Evolutionary conservation across 2,113 vertebrate genomes (phyloP).

Genomic region (Dasyurus viverrinus): DNA sequence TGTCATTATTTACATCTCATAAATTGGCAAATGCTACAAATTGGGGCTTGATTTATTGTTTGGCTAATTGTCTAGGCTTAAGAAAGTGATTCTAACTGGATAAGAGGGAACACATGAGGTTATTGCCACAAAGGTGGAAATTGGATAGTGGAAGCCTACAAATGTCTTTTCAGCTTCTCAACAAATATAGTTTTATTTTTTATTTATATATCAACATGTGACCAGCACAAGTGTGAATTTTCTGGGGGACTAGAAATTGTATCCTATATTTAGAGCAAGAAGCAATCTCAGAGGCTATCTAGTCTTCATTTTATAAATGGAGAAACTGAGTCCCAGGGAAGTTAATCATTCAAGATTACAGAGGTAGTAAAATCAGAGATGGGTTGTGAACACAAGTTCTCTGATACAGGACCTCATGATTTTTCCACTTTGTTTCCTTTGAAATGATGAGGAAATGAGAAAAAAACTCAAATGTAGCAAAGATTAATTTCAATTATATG

Average conservation of each 20-base stretch:
- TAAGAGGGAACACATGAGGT: neutral
- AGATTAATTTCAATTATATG: neutral
- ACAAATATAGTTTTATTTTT: conserved; percentile 25
- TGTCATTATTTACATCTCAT: neutral
- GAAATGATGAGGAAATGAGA: neutral
- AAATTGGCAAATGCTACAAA: neutral
- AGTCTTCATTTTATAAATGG: too few relatives aligned
- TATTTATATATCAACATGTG: conserved; percentile 3
- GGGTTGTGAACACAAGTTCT: too few relatives aligned
- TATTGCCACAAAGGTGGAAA: neutral
- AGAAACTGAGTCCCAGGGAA: too few relatives aligned
- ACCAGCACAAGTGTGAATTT: neutral
- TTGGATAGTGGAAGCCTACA: neutral
- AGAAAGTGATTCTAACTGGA: neutral
- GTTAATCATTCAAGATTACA: neutral
- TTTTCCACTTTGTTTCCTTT: neutral
- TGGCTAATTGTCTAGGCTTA: neutral
- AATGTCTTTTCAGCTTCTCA: conserved; percentile 21
- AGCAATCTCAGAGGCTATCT: too few relatives aligned
- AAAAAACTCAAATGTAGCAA: neutral
- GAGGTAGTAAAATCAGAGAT: neutral
- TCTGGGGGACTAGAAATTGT: neutral
- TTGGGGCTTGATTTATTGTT: neutral
- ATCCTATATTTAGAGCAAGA: neutral
- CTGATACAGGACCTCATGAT: neutral